Evolutionary conservation across 2,113 vertebrate genomes (phyloP).

Genomic region (Chrysemys picta): DNA sequence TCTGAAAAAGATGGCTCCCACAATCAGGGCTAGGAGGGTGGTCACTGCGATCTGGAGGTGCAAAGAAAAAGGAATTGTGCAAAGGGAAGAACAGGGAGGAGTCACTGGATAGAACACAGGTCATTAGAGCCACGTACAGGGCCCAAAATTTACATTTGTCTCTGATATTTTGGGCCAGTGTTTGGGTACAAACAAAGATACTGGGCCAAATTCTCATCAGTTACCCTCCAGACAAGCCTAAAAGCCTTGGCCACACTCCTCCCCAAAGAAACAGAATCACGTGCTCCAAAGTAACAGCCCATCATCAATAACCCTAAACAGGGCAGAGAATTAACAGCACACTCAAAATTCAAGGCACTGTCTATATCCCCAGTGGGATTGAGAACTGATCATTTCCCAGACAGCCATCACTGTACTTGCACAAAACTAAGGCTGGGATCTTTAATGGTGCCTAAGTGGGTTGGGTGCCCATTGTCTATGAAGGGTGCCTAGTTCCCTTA

Average conservation of each 20-base stretch:
- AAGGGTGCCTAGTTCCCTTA: background rate
- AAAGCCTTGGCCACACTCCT: background rate
- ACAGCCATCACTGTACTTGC: background rate
- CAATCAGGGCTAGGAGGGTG: constrained; percentile 50
- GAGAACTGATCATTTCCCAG: background rate
- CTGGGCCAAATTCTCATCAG: background rate
- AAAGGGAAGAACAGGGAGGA: background rate
- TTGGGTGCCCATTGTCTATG: background rate
- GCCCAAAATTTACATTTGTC: background rate
- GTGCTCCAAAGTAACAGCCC: background rate
- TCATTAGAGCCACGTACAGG: background rate
- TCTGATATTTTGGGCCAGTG: background rate
- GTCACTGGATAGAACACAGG: background rate
- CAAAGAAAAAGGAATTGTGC: background rate
- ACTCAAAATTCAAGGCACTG: background rate
- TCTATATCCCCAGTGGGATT: background rate
- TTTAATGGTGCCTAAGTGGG: background rate
- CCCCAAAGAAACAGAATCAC: background rate
- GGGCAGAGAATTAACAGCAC: background rate
- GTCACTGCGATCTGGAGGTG: constrained; percentile 66
- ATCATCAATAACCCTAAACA: background rate
- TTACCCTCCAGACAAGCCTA: background rate
- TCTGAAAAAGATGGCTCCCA: constrained; percentile 75
- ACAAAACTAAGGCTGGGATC: background rate
- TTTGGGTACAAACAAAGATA: background rate